Evolutionary conservation across 2,113 vertebrate genomes (phyloP).

Genomic region (Orientallactaga bullata): DNA sequence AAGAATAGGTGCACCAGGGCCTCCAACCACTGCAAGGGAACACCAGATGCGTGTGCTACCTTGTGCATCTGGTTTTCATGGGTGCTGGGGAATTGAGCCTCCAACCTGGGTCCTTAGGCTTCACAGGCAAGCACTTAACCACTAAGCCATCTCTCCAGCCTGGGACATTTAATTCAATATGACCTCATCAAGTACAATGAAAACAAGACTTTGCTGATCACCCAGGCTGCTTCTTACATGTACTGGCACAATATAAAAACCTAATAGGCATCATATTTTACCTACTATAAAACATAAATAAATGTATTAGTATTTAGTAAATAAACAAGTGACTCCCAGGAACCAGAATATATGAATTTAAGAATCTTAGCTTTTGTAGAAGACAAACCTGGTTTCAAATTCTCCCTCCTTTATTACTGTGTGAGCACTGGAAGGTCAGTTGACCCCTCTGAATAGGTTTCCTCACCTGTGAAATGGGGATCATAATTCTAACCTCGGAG

Average conservation of each 20-base stretch:
- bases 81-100: too few species aligned
- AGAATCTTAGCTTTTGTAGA: background rate
- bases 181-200: background rate
- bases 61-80: too few species aligned
- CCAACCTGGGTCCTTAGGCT: too few species aligned
- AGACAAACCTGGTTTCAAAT: background rate
- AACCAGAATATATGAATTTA: background rate
- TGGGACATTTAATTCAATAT: conserved; percentile 28
- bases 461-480: conserved; percentile 13
- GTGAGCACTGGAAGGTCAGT: background rate
- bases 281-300: background rate
- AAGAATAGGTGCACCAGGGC: too few species aligned
- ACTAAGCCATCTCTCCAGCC: too few species aligned
- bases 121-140: too few species aligned
- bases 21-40: too few species aligned
- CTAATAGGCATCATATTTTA: conserved; percentile 13
- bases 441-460: background rate
- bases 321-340: background rate
- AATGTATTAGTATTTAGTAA: background rate
- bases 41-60: too few species aligned
- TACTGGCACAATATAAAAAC: background rate
- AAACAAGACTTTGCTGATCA: conserved; percentile 27
- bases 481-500: background rate
- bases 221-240: background rate
- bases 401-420: background rate